Evolutionary conservation across 2,797 vertebrate genomes (phyloP), one percentile per base, ranked within the genome.

Genomic region (Lepus townsendii): DNA sequence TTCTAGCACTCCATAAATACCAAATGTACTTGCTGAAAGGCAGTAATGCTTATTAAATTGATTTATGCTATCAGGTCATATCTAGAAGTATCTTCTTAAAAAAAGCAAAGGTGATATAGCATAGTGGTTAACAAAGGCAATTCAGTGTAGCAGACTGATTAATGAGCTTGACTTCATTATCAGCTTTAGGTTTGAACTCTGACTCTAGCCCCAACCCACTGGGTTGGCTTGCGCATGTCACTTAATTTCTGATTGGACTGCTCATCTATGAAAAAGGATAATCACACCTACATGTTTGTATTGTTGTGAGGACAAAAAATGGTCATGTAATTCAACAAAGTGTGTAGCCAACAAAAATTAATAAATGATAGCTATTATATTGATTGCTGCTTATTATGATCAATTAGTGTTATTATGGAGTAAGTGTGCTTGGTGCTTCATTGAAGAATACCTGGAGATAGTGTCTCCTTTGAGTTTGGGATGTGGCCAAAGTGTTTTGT

Each of bases 11-110:
- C 27, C n/a, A n/a, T n/a, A 54, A 83, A 78, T 71, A 50, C 17
- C 42, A 83, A 83, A 35, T 24, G 50, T 17, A 38, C 75, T 90
- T 78, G 42, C 32, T n/a, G 24, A 89, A 90, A 87, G 88, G 50
- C 80, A 75, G 17, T 8, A 11, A 26, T 27, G 32, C 83, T 91
- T 83, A 22, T 22, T 47, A 77, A 68, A 65, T 38, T 20, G 42
- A 80, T n/a, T 79, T 66, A 50, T 86, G 60, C 66, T 84, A 6
- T 77, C 32, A 52, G 16, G 5, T 75, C 63, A 42, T 83, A 88
- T 71, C 60, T 89, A 50, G 16, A 82, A 69, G 38, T n/a, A 69
- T 17, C 47, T 72, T 77, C 30, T 87, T 66, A 42, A 90, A 84
- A 80, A 35, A 89, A 78, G 42, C 4, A 24, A 52, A 75, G 22